Conservation (phyloP, 2,888 invertebrate species). For the Nudaria mundana region DNA sequence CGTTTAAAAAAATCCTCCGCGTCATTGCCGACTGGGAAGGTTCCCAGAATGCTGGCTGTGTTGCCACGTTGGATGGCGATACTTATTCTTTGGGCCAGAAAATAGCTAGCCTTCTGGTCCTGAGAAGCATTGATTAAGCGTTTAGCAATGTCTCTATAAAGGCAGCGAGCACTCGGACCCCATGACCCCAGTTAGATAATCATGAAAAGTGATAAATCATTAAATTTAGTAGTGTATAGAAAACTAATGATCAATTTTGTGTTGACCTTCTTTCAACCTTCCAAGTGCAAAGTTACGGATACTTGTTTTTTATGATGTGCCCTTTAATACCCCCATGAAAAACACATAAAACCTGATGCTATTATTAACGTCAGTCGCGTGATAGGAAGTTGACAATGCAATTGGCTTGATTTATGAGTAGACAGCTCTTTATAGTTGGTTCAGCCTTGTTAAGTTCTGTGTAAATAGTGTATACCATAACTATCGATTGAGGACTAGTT, state of each 20-base stretch:
- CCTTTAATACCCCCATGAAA: constrained; percentile 36
- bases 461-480: constrained; percentile 15
- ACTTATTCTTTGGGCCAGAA: too few relatives aligned
- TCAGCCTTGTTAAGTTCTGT: constrained; percentile 7
- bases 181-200: too few relatives aligned
- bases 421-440: constrained; percentile 4
- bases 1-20: too few relatives aligned
- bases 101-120: too few relatives aligned
- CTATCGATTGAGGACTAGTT: background rate
- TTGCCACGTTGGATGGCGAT: too few relatives aligned
- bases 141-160: too few relatives aligned
- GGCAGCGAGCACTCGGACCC: too few relatives aligned
- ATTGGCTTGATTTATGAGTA: constrained; percentile 19
- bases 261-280: constrained; percentile 24
- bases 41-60: too few relatives aligned
- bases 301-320: constrained; percentile 35
- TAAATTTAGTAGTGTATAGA: too few relatives aligned
- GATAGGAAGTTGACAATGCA: constrained; percentile 28
- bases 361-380: constrained; percentile 17
- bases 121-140: too few relatives aligned
- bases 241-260: background rate
- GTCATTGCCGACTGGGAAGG: too few relatives aligned
- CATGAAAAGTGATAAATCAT: too few relatives aligned
- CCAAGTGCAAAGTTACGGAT: constrained; percentile 24
- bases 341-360: constrained; percentile 21